phyloP scores from a whole-genome alignment of 2,888 invertebrate genomes.

The Dryococelus australis region DNA sequence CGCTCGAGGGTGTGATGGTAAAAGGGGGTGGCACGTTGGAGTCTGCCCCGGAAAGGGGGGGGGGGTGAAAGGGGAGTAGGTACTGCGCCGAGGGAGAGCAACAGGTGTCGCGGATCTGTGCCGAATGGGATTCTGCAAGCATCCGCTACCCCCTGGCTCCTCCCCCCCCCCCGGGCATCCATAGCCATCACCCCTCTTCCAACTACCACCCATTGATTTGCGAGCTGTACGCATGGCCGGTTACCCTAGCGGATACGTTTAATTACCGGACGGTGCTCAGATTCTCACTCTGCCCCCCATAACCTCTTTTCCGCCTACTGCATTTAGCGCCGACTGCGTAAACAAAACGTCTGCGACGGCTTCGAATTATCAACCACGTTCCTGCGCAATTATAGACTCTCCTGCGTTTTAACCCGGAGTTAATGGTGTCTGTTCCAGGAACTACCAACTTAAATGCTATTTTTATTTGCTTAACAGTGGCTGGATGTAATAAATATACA shows the following conservation, averaged over 20 bases:
- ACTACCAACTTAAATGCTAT: too few species aligned
- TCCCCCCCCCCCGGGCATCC: background rate
- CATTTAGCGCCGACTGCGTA: too few species aligned
- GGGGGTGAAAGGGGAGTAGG: background rate
- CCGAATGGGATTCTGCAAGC: background rate
- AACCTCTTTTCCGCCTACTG: too few species aligned
- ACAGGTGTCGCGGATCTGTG: constrained; percentile 9
- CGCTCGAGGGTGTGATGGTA: too few species aligned
- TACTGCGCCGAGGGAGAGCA: background rate
- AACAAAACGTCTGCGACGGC: too few species aligned
- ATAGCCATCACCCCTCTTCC: background rate
- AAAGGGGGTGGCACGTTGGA: background rate
- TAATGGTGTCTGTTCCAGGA: too few species aligned
- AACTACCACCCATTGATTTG: background rate
- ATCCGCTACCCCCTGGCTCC: background rate
- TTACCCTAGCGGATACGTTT: background rate
- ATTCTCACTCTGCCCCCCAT: too few species aligned
- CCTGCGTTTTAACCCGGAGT: too few species aligned
- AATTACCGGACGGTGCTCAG: background rate
- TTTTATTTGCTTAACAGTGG: too few species aligned
- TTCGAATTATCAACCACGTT: too few species aligned
- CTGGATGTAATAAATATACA: too few species aligned
- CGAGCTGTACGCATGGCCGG: background rate
- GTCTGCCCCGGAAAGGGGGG: background rate
- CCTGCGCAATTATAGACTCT: too few species aligned